Evolutionary conservation across 2,797 vertebrate species (phyloP).

Genomic region (Serranus cabrilla): DNA sequence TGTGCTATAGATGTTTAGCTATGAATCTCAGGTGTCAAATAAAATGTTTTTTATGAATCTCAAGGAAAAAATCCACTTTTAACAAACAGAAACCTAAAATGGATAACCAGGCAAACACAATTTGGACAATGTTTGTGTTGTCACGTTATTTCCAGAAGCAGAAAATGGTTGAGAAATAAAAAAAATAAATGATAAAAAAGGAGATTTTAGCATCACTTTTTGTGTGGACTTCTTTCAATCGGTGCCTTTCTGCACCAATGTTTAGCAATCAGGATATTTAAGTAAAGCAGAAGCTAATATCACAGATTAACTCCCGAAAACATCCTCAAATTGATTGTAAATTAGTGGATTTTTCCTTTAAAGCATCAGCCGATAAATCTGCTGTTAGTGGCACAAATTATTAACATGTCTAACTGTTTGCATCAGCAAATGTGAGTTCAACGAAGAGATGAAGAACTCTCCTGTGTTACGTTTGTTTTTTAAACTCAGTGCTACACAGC

Average conservation of each 20-base stretch:
- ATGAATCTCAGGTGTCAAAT: not conserved
- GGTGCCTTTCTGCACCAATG: not conserved
- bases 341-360: constrained; percentile 7
- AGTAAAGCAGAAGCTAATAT: not conserved
- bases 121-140: not conserved
- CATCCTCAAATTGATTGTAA: not conserved
- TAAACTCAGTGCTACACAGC: not conserved
- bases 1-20: not conserved
- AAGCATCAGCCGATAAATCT: constrained; percentile 11
- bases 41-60: not conserved
- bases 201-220: not conserved
- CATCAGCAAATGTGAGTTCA: not conserved
- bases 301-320: constrained; percentile 11
- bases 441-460: not conserved
- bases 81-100: not conserved
- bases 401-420: not conserved
- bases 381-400: constrained; percentile 34
- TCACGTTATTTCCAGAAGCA: constrained; percentile 1
- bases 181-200: not conserved
- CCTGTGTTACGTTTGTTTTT: not conserved
- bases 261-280: not conserved
- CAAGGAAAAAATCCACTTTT: not conserved
- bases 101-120: not conserved
- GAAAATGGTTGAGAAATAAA: not conserved
- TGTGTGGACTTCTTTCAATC: not conserved